Evolutionary conservation across 2,113 vertebrate genomes (phyloP).

Genomic region (Catharus minimus): DNA sequence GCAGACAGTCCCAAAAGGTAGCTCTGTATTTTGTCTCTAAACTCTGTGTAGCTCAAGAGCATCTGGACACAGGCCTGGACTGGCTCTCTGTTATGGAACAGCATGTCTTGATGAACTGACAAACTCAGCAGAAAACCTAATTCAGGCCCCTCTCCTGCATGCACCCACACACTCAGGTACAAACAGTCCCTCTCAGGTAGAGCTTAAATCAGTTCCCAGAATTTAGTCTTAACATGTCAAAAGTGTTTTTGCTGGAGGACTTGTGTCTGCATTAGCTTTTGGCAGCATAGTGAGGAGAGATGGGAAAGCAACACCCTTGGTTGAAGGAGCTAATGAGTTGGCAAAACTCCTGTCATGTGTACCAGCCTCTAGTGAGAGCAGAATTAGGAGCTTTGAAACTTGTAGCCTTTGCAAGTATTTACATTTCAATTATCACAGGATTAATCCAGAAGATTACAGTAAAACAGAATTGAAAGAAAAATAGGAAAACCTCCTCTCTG

Average conservation of each 20-base stretch:
- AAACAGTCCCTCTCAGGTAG: not conserved
- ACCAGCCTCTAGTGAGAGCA: not conserved
- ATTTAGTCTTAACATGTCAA: slow-evolving; percentile 26
- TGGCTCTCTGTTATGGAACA: not conserved
- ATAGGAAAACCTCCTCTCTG: not conserved
- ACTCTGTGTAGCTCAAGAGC: not conserved
- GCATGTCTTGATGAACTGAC: not conserved
- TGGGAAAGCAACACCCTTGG: not conserved
- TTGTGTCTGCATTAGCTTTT: not conserved
- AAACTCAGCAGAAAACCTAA: slow-evolving; percentile 17
- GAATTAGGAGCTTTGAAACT: not conserved
- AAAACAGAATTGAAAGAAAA: not conserved
- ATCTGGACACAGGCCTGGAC: not conserved
- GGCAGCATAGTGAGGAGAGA: not conserved
- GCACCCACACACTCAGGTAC: not conserved
- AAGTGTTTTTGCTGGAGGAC: slow-evolving; percentile 21
- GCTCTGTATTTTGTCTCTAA: not conserved
- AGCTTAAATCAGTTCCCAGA: slow-evolving; percentile 1
- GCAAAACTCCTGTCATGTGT: not conserved
- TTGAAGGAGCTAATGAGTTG: not conserved
- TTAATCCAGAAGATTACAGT: not conserved
- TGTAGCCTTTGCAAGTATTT: not conserved
- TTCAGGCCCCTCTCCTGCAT: not conserved
- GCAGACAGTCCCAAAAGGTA: not conserved
- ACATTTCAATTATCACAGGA: not conserved